Percentiles rank a stretch among this genome's conserved stretches.
Conservation (phyloP, 2,888 invertebrate genomes). For the Nudaria mundana region DNA sequence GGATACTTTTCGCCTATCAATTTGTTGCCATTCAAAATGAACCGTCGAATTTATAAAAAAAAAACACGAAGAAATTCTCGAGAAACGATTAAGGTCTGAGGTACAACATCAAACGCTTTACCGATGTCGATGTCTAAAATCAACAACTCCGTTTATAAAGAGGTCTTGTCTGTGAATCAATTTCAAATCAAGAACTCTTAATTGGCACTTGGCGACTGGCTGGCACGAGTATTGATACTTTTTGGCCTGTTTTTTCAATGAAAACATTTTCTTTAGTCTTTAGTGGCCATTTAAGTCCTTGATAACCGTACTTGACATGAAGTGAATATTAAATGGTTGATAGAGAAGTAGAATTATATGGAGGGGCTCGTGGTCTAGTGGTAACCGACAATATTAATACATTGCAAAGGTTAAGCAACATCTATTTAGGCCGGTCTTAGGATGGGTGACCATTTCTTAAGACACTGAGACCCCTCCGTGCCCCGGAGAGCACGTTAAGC, state of each 20-base stretch:
- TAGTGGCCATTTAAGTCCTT: neutral
- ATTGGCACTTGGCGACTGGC: conserved; percentile 59
- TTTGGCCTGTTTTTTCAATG: neutral
- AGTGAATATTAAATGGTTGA: too few relatives aligned
- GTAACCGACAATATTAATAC: too few relatives aligned
- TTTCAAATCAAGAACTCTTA: conserved; percentile 70
- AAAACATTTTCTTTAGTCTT: neutral
- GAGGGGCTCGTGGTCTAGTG: too few relatives aligned
- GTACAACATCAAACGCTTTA: conserved; percentile 54
- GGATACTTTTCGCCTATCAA: conserved; percentile 15
- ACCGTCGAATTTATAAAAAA: conserved; percentile 10
- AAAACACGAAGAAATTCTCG: conserved; percentile 25
- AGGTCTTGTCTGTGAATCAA: conserved; percentile 58
- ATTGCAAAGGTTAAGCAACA: too few relatives aligned
- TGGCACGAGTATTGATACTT: conserved; percentile 36
- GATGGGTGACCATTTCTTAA: too few relatives aligned
- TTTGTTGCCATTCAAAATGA: conserved; percentile 24
- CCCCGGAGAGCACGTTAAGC: too few relatives aligned
- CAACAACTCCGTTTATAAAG: conserved; percentile 65
- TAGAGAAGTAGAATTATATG: too few relatives aligned
- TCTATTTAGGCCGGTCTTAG: too few relatives aligned
- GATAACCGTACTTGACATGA: neutral
- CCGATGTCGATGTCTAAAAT: conserved; percentile 48
- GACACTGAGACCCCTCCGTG: too few relatives aligned
- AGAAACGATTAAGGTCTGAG: conserved; percentile 24